Base-by-base conservation (phyloP, 2,888 invertebrate genomes). In the Andrena hattorfiana region DNA sequence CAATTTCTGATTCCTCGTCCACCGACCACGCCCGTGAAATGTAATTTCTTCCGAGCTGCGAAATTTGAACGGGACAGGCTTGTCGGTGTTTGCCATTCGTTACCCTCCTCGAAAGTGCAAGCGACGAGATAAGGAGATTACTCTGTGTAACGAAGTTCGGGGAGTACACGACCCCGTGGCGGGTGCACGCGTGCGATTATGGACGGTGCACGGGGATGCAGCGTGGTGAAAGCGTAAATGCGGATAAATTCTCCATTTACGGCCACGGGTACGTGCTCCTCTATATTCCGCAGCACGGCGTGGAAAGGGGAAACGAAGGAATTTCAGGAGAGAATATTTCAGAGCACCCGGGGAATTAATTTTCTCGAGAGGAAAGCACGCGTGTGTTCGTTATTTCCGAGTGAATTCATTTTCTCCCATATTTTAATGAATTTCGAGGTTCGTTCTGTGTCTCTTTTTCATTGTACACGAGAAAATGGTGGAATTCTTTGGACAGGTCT, bases 1-100 rank as follows among this genome's bases (percentile, higher is more conserved):
- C 82, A 89, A 90, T 90, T 86, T 84, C 82, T 85, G 82, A 81
- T 73, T 77, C 81, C 84, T 67, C 77, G 77, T 54, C 32, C 72
- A 67, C 13, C 60, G 35, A n/a, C 32, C 67, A 7, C 49, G 49
- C 49, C 16, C 56, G 30, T 48, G 72, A 60, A 78, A 87, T 71
- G 76, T 35, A 88, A 88, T 88, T 82, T 82, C 82, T 80, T 75
- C 67, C 42, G 60, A 60, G 77, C 76, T 56, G 59, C 28, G 69
- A 80, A 72, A 77, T 62, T 54, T 77, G 28, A 30, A 54, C 56
- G 32, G 54, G n/a, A 51, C 54, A 32, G 10, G n/a, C 51, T 13
- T 8, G 28, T 20, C 60, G 56, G 68, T 78, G 62, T 86, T 85
- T 77, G 64, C 70, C 54, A 13, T 75, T 85, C 75, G 77, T 82